Conservation (phyloP, 2,113 vertebrate species). For the Chionodraco myersi region DNA sequence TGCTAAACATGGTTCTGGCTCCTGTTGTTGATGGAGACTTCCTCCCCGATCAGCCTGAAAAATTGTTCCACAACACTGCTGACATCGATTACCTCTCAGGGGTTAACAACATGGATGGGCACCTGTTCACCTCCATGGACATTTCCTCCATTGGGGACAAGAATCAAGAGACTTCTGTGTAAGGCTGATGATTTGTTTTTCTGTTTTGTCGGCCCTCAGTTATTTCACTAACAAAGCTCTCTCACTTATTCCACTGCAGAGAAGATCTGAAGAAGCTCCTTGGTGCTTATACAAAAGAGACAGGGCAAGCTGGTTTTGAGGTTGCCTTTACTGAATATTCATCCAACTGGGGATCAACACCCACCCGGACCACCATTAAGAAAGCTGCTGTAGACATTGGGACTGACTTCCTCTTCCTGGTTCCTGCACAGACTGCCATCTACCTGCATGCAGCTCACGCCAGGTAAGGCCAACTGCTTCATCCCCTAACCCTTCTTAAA, state of each 20-base stretch:
- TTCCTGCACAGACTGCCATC: constrained; percentile 82
- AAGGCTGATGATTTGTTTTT: background rate
- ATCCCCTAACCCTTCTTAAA: background rate
- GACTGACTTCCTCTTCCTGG: constrained; percentile 89
- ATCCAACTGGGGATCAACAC: constrained; percentile 73
- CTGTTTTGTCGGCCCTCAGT: background rate
- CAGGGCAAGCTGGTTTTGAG: constrained; percentile 72
- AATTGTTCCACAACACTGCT: constrained; percentile 85
- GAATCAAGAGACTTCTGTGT: constrained; percentile 28
- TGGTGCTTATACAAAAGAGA: constrained; percentile 75
- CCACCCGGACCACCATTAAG: constrained; percentile 81
- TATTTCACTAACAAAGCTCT: background rate
- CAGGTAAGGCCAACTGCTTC: constrained; percentile 76
- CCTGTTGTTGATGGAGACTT: constrained; percentile 91
- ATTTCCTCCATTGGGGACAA: constrained; percentile 81
- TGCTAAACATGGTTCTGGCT: constrained; percentile 75
- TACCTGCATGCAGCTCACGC: constrained; percentile 84
- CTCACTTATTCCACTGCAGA: constrained; percentile 68
- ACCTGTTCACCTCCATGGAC: constrained; percentile 82
- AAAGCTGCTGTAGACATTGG: constrained; percentile 84
- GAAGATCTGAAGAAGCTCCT: constrained; percentile 79
- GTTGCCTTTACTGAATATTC: constrained; percentile 83
- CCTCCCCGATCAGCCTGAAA: constrained; percentile 84
- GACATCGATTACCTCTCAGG: constrained; percentile 89
- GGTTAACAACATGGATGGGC: constrained; percentile 89